Base-by-base conservation (phyloP, 23 tunicate species). In the Ciona savignyi region DNA sequence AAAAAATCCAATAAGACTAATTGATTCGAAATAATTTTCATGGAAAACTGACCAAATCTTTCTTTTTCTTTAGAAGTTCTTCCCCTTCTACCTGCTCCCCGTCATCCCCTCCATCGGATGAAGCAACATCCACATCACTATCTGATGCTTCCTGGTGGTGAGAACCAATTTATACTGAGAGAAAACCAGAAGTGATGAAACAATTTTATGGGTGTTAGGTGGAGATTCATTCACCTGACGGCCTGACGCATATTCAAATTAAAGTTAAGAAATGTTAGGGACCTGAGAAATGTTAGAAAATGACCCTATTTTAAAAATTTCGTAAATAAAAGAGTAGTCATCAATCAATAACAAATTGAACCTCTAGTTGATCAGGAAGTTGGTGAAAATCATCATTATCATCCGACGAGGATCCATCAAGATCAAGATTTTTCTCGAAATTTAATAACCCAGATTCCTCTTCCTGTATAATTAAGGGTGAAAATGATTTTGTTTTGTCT, bases 111-210 rank as follows among this genome's bases (percentile, higher is more conserved):
- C 4, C 60, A 25, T 85, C 83, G 32, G 68, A 48, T 23, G 32
- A 30, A 3, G 34, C 48, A 1, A 71, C 69, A 70, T 70, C 77
- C 15, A 28, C 67, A 60, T 80, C 84, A 80, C 81, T 77, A 29
- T 80, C 84, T 4, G 75, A 68, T 51, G 84, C 84, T 34, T 71
- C 84, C 84, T 80, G 33, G n/a, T n/a, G n/a, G n/a, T n/a, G n/a
- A n/a, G n/a, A n/a, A n/a, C n/a, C n/a, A n/a, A n/a, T n/a, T n/a
- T n/a, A n/a, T n/a, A n/a, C n/a, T n/a, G n/a, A n/a, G n/a, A n/a
- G n/a, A n/a, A n/a, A n/a, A n/a, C n/a, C n/a, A n/a, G n/a, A n/a
- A n/a, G n/a, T n/a, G n/a, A n/a, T n/a, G n/a, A n/a, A n/a, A n/a
- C n/a, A n/a, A n/a, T n/a, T n/a, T n/a, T n/a, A n/a, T n/a, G n/a